These are phyloP conservation scores for Puntigrus tetrazona DNA, from an alignment of 2,113 vertebrate species.

Conservation along the genomic window DNA sequence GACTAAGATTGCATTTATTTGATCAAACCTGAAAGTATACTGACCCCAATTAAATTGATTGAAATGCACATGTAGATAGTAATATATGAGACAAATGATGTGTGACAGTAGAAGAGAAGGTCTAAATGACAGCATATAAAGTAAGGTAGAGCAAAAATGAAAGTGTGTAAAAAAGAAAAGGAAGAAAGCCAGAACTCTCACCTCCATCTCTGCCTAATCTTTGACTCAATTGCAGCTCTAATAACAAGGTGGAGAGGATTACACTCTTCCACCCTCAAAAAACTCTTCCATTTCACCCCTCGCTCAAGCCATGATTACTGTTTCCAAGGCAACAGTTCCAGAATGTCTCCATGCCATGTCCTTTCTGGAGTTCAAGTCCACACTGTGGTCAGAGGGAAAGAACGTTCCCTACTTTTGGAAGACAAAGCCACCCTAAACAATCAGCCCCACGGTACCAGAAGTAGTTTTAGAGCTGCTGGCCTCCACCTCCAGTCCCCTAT, in stretches of 20 bases:
- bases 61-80: neutral
- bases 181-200: neutral
- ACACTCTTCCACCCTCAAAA: constrained; percentile 32
- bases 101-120: neutral
- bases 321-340: constrained; percentile 43
- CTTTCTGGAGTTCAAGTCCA: constrained; percentile 21
- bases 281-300: constrained; percentile 40
- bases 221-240: constrained; percentile 40
- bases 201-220: constrained; percentile 15
- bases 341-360: constrained; percentile 35
- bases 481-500: constrained; percentile 3
- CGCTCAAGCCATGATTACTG: constrained; percentile 28
- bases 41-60: neutral
- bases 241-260: constrained; percentile 32
- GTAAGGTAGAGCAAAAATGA: neutral
- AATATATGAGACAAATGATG: neutral
- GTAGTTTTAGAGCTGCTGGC: constrained; percentile 6
- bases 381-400: constrained; percentile 24
- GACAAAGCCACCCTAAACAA: constrained; percentile 15
- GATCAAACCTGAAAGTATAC: neutral
- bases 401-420: constrained; percentile 19
- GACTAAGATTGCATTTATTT: neutral
- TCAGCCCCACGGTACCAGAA: neutral
- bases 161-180: neutral
- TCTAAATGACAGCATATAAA: neutral